Base-by-base conservation (phyloP, 2,797 vertebrate species). In the Oryzias dopingdopingensis region DNA sequence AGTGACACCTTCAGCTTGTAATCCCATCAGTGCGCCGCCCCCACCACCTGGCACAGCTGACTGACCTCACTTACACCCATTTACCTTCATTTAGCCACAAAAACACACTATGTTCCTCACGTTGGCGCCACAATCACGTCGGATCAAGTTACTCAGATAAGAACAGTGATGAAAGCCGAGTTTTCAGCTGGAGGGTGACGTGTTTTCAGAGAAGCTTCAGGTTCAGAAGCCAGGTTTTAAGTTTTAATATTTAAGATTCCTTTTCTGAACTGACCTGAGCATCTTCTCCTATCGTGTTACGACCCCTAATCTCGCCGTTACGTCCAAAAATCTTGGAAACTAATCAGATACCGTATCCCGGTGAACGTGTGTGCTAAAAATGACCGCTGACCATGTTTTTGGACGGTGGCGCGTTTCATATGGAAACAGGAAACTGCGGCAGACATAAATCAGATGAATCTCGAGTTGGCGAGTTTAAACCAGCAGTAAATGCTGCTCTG, bases 1-100 rank as follows among this genome's bases (percentile, higher is more conserved):
- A 12, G 73, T 81, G 73, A 81, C 84, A 76, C 76, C 80, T 74
- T 52, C 56, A 42, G 51, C 71, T 69, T 67, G 78, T 72, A 69
- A 54, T 69, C 46, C 72, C 67, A 69, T 51, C 67, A 65, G 61
- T 42, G 8, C 65, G 56, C 77, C 76, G 74, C 23, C 70, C 10
- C 32, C 32, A 37, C 32, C 32, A 37, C 32, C 32, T 37, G 10
- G 10, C 32, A 37, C 10, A 37, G 32, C 32, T 37, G 10, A 37
- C 32, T 3, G 32, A 37, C 32, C 12, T 37, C 10, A 37, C 32
- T 37, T 37, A 37, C 32, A 37, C 32, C 32, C 32, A 12, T 12
- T 12, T 37, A 37, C 32, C 32, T 12, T 37, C 32, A 37, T 37
- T 37, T 12, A 37, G 12, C 32, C 32, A 37, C 32, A 10, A 37